Evolutionary conservation across 2,113 vertebrate species (phyloP).

Genomic region (Tautogolabrus adspersus): DNA sequence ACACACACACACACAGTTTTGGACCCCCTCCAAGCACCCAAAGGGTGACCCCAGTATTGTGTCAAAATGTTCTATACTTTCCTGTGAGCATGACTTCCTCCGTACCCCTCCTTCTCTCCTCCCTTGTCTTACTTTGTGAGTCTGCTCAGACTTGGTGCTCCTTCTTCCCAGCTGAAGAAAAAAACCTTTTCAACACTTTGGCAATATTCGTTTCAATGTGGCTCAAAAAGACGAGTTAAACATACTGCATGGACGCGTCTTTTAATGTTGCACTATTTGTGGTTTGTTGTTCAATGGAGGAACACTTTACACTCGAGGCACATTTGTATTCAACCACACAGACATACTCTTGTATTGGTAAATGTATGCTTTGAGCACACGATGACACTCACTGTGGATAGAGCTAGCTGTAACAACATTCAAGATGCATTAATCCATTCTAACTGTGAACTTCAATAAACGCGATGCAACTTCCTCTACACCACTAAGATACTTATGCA

Average conservation of each 20-base stretch:
- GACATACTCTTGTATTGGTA: conserved; percentile 23
- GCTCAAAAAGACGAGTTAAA: conserved; percentile 32
- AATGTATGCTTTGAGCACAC: conserved; percentile 42
- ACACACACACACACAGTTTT: conserved; percentile 19
- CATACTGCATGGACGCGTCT: conserved; percentile 66
- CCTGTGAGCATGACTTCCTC: conserved; percentile 55
- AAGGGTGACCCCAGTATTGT: conserved; percentile 15
- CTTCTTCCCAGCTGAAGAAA: conserved; percentile 38
- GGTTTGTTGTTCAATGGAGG: conserved; percentile 29
- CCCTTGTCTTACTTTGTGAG: conserved; percentile 26
- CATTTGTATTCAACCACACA: conserved; percentile 55
- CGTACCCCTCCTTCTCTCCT: conserved; percentile 22
- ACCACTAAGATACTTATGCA: conserved; percentile 58
- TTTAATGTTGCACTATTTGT: conserved; percentile 63
- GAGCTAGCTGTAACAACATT: conserved; percentile 14
- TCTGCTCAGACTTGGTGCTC: conserved; percentile 71
- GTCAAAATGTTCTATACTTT: conserved; percentile 18
- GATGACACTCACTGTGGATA: conserved; percentile 42
- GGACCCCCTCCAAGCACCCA: conserved; percentile 27
- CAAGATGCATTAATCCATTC: conserved; percentile 10
- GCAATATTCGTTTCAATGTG: conserved; percentile 36
- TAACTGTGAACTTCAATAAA: conserved; percentile 53
- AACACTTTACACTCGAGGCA: conserved; percentile 43
- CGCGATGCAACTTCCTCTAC: conserved; percentile 36
- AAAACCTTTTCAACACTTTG: conserved; percentile 4